Evolutionary conservation across 2,888 invertebrate species (phyloP), one percentile per base, ranked within the genome.

Genomic region (Polyploca ridens): DNA sequence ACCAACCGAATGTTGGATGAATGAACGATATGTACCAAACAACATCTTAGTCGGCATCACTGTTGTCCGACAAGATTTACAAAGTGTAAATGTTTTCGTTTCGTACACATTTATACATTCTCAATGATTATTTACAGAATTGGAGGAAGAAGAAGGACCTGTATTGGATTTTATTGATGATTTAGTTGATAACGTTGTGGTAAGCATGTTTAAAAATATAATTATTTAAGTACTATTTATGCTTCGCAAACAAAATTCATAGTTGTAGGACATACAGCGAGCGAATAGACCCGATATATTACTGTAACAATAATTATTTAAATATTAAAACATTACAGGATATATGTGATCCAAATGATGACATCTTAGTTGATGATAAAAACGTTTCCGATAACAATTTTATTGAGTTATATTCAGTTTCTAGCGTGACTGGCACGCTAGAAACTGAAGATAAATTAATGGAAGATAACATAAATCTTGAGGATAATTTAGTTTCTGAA

Each of bases 101-200:
- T 38, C 11, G 10, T 19, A 54, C 8, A 54, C 16, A 54, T 49
- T 16, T 16, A n/a, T 19, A 54, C 16, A 10, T 54, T 19, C 3
- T 3, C 16, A 49, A 49, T 16, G n/a, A 14, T 54, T 35, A 62
- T 41, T 81, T 82, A 69, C 79, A 93, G 93, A 93, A 62, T 76
- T 94, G 58, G 90, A 93, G 71, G 88, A 90, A 69, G 78, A 88
- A 79, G 90, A 88, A 74, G 92, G 92, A 0, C 90, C 89, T 0
- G 86, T 87, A 7, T 82, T 91, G 70, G 90, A 91, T 78, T 74
- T 89, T 63, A 69, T 93, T 62, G 92, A 93, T 66, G 80, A 85
- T 14, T 65, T 93, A 62, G 38, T 93, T 19, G 77, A 89, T 41
- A 79, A 74, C 62, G 85, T 88, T 61, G 46, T 84, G 82, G 93